These are phyloP conservation scores for Rhizomys pruinosus DNA, from an alignment of 2,113 vertebrate genomes.

Conservation along the genomic window DNA sequence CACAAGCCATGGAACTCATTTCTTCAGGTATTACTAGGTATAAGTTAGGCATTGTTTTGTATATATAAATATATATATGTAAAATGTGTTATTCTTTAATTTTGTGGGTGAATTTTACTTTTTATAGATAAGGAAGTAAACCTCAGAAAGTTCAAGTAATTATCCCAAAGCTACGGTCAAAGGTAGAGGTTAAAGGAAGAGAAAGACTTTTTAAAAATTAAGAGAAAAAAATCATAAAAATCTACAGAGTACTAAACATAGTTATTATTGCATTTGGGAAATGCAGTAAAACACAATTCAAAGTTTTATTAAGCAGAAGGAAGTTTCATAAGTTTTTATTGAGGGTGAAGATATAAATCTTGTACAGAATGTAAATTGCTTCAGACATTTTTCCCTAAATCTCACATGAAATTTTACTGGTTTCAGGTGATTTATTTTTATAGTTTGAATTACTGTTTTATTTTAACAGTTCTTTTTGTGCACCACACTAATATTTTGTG, in stretches of 20 bases:
- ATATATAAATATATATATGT: too few species aligned
- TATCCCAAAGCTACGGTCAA: background rate
- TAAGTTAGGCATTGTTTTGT: background rate
- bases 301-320: conserved; percentile 4
- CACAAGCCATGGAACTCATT: background rate
- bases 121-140: background rate
- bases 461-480: conserved; percentile 19
- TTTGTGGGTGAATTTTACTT: background rate
- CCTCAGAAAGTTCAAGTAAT: background rate
- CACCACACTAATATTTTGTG: conserved; percentile 32
- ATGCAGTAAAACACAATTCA: background rate
- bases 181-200: background rate
- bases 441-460: conserved; percentile 27
- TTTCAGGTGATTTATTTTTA: conserved; percentile 36
- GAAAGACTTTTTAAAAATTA: background rate
- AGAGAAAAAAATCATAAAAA: background rate
- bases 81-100: conserved; percentile 16
- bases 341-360: conserved; percentile 30
- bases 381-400: background rate
- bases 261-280: background rate
- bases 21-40: background rate
- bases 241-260: background rate
- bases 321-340: background rate
- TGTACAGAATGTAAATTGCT: background rate
- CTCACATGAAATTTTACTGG: background rate